phyloP scores from a whole-genome alignment of 2,113 vertebrate species.

The Origma solitaria region DNA sequence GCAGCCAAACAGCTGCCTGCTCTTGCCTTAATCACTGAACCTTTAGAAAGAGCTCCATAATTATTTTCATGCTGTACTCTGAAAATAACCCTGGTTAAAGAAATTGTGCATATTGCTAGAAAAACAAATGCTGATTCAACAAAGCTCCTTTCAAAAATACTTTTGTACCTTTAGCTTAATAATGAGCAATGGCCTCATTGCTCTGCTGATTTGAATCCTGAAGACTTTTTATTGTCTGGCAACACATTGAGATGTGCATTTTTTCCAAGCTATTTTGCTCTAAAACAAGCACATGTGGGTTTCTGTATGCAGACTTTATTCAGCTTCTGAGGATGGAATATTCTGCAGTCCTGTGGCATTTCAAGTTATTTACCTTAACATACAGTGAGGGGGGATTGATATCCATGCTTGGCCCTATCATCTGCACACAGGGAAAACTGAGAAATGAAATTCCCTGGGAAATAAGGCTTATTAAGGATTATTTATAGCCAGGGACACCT shows the following conservation, averaged over 20 bases:
- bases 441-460: background rate
- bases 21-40: slow-evolving; percentile 3
- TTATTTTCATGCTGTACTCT: background rate
- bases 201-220: background rate
- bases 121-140: slow-evolving; percentile 14
- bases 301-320: background rate
- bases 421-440: background rate
- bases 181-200: background rate
- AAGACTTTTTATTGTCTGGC: background rate
- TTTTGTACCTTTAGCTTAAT: slow-evolving; percentile 2
- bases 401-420: background rate
- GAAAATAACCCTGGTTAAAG: slow-evolving; percentile 13
- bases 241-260: background rate
- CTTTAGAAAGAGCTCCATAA: background rate
- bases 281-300: background rate
- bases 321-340: background rate
- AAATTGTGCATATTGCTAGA: background rate
- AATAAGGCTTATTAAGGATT: background rate
- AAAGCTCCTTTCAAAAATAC: background rate
- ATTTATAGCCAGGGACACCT: background rate
- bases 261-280: background rate
- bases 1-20: slow-evolving; percentile 8
- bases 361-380: background rate
- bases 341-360: background rate
- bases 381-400: accelerated